These are phyloP conservation scores for Odobenus rosmarus DNA, from an alignment of 2,113 vertebrate genomes.

Conservation along the genomic window DNA sequence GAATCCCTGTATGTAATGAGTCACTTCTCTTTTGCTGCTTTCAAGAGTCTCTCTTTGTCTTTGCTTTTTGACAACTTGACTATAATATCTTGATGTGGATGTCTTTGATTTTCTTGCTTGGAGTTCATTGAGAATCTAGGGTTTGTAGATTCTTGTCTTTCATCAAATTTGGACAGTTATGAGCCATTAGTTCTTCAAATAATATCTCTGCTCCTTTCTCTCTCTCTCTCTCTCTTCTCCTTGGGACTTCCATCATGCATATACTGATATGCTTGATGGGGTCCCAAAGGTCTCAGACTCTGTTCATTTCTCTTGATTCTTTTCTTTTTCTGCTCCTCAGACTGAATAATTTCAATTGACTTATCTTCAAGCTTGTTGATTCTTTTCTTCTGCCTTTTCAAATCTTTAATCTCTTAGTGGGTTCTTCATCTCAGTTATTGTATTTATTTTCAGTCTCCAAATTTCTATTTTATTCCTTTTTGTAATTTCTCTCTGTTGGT, in stretches of 20 bases:
- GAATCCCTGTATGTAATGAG: no score
- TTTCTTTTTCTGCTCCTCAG: background rate
- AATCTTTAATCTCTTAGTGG: background rate
- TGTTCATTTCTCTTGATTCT: background rate
- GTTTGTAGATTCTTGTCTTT: background rate
- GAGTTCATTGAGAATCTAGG: background rate
- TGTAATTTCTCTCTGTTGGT: background rate
- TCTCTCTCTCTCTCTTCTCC: background rate
- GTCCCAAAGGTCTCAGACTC: background rate
- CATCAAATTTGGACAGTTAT: background rate
- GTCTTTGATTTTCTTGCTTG: background rate
- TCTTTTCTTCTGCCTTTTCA: background rate
- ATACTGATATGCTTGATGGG: background rate
- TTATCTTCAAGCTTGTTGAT: background rate
- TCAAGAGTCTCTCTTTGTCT: background rate
- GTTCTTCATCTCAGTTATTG: background rate
- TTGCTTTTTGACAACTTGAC: background rate
- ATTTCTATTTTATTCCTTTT: background rate
- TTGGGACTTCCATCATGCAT: background rate
- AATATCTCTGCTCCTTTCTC: background rate
- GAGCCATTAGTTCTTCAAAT: background rate
- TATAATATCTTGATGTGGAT: background rate
- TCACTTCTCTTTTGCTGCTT: background rate
- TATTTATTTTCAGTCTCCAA: background rate
- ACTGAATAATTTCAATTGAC: background rate